Evolutionary conservation across 2,888 invertebrate genomes (phyloP), one percentile per base, ranked within the genome.

Genomic region (Pomacea canaliculata): DNA sequence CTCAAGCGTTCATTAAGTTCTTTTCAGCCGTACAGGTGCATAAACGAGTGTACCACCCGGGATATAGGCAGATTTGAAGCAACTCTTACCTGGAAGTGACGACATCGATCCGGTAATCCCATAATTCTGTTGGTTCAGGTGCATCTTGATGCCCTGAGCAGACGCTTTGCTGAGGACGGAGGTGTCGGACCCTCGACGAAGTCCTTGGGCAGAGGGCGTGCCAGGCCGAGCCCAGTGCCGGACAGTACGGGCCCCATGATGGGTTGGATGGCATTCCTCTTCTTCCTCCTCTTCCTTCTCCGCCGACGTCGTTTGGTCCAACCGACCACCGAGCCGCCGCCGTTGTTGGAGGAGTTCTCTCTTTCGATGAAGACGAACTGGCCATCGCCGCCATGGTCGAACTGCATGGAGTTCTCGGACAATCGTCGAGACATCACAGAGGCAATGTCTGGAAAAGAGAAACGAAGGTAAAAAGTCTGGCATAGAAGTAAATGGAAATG

Each of bases 161-260:
- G 87, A 86, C 9, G 84, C 81, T 70, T 81, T 80, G 78, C 87
- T 88, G 13, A 83, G 72, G 19, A 81, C 83, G 0, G 87, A 88
- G 4, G 85, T 84, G 70, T 85, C 86, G 74, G 86, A 87, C 9
- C 83, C 83, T 19, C 83, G 83, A 19, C 86, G 76, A 13, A 70
- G 27, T n/a, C 76, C 70, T 37, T 66, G 60, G 71, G 72, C n/a
- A 77, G 71, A 56, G 70, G 77, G 62, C 73, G 77, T 23, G 68
- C 74, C 67, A 71, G 71, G n/a, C 79, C 77, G 63, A 80, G 76
- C 16, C 78, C 80, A 70, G 49, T 80, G 73, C 70, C 85, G 79
- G 78, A 81, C 67, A 62, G 82, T 48, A 85, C 81, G 23, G 86
- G 87, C 46, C 82, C 85, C 27, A 86, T 71, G 13, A 84, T 80